A percentile compares a stretch with the other conserved stretches of the same genome.
Evolutionary conservation across 2,113 vertebrate species (phyloP).

Genomic region (Lynx canadensis): DNA sequence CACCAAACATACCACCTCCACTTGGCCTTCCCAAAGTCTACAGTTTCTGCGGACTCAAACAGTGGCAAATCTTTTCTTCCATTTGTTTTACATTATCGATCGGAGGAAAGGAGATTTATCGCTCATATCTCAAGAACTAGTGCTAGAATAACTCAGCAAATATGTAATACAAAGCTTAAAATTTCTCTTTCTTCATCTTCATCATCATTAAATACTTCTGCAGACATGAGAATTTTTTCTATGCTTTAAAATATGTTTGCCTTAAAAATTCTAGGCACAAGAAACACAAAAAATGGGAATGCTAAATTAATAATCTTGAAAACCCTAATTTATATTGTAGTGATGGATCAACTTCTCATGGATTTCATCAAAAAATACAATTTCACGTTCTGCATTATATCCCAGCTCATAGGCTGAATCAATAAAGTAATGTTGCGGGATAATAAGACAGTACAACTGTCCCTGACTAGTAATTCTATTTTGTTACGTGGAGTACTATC

Average conservation of each 20-base stretch:
- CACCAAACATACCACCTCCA: fast-evolving
- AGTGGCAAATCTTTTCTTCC: not conserved
- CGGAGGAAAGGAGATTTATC: not conserved
- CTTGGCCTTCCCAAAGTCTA: not conserved
- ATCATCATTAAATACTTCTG: not conserved
- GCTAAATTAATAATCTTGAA: not conserved
- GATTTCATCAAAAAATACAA: not conserved
- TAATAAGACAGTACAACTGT: not conserved
- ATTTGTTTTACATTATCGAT: not conserved
- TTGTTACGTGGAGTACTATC: not conserved
- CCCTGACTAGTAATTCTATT: not conserved
- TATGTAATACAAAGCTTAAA: not conserved
- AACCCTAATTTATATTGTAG: not conserved
- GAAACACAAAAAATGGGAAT: not conserved
- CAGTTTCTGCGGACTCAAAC: not conserved
- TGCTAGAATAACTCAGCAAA: not conserved
- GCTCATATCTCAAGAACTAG: not conserved
- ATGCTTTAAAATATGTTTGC: not conserved
- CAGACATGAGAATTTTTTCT: not conserved
- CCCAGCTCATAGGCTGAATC: not conserved
- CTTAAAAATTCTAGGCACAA: not conserved
- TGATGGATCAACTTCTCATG: not conserved
- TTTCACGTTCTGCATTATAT: not conserved
- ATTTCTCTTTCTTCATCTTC: not conserved
- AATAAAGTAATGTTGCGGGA: not conserved